Evolutionary conservation across 2,113 vertebrate genomes (phyloP).

Genomic region (Solea senegalensis): DNA sequence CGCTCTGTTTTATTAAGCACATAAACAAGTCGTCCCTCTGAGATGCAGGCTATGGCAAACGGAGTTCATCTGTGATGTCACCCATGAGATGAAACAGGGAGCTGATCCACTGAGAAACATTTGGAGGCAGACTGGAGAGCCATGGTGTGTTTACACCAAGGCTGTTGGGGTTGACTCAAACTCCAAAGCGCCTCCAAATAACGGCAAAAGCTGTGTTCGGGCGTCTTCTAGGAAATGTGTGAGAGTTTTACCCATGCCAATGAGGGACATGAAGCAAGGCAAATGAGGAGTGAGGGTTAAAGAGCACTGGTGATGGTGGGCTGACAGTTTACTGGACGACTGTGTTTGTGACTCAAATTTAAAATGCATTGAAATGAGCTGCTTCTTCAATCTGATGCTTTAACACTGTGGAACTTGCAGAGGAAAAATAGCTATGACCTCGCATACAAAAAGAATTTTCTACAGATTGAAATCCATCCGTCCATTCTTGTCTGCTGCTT

Average conservation of each 20-base stretch:
- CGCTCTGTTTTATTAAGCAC: slow-evolving; percentile 38
- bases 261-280: neutral
- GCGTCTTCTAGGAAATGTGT: slow-evolving; percentile 1
- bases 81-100: slow-evolving; percentile 27
- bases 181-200: slow-evolving; percentile 14
- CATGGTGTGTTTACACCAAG: neutral
- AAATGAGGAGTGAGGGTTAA: slow-evolving; percentile 1
- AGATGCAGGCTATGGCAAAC: neutral
- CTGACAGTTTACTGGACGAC: neutral
- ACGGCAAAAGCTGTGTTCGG: slow-evolving; percentile 4
- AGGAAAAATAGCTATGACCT: neutral
- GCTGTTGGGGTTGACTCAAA: slow-evolving; percentile 23
- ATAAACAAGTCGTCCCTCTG: slow-evolving; percentile 32
- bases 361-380: neutral
- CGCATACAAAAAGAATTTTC: too few relatives aligned
- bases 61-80: slow-evolving; percentile 29
- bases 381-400: neutral
- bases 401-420: neutral
- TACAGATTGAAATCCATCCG: too few relatives aligned
- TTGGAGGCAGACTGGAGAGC: slow-evolving; percentile 10
- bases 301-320: slow-evolving; percentile 9
- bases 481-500: too few relatives aligned
- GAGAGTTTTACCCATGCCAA: neutral
- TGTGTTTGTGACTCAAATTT: neutral
- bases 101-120: slow-evolving; percentile 24